Evolutionary conservation across 2,113 vertebrate genomes (phyloP).

Genomic region (Channa maculata): DNA sequence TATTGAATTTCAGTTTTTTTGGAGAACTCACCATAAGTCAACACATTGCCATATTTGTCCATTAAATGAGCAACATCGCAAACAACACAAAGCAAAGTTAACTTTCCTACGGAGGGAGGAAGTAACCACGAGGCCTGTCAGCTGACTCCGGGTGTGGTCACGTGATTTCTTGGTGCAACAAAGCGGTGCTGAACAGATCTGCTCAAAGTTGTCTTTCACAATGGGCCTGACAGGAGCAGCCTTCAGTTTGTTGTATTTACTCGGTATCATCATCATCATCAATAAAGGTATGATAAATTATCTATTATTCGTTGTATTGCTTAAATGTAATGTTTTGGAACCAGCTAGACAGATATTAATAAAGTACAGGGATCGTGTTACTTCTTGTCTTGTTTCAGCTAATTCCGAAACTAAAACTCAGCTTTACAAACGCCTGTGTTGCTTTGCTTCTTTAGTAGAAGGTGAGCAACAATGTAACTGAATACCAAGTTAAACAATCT

Average conservation of each 20-base stretch:
- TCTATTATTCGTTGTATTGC: fast-evolving
- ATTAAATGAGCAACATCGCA: too few species aligned
- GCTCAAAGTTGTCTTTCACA: background rate
- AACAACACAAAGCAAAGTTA: too few species aligned
- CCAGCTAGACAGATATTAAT: background rate
- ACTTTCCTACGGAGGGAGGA: too few species aligned
- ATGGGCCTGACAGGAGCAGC: constrained; percentile 38
- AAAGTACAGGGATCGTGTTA: background rate
- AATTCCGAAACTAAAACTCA: constrained; percentile 27
- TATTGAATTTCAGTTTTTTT: too few species aligned
- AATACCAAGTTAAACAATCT: background rate
- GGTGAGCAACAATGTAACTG: background rate
- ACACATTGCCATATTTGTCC: too few species aligned
- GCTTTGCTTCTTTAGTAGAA: background rate
- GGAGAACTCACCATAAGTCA: too few species aligned
- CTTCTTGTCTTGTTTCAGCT: background rate
- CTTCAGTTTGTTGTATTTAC: background rate
- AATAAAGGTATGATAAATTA: constrained; percentile 44
- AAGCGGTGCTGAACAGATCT: background rate
- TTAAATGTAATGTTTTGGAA: background rate
- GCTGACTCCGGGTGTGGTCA: constrained; percentile 69
- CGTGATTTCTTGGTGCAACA: constrained; percentile 35
- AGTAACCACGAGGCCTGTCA: constrained; percentile 33
- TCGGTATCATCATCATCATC: background rate
- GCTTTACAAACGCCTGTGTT: too few species aligned